phyloP scores from a whole-genome alignment of 1,140 invertebrate genomes.

The Leguminivora glycinivorella region DNA sequence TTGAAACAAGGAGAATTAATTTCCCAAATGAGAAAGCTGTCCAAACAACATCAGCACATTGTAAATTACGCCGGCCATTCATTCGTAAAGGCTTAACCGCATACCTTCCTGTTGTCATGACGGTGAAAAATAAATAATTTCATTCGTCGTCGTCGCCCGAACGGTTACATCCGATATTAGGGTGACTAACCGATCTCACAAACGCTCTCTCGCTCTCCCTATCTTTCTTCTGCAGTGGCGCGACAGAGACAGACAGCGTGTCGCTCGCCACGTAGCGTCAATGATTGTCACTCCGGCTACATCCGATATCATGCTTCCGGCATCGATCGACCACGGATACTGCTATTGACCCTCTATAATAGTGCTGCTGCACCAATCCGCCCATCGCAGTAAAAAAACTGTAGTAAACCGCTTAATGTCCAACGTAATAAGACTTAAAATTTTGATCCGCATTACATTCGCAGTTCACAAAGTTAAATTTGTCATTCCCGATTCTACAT shows the following conservation, averaged over 20 bases:
- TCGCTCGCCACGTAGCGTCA: too few relatives aligned
- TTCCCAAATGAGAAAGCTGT: conserved; percentile 22
- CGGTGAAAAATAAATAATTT: conserved; percentile 26
- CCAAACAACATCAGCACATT: conserved; percentile 25
- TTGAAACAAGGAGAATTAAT: conserved; percentile 7
- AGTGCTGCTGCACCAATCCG: conserved; percentile 47
- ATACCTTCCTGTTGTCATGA: conserved; percentile 25
- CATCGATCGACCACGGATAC: conserved; percentile 55
- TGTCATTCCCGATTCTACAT: not conserved
- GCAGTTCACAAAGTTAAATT: conserved; percentile 1
- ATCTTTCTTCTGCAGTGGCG: too few relatives aligned
- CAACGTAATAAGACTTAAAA: conserved; percentile 36
- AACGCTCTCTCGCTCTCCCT: too few relatives aligned
- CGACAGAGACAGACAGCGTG: too few relatives aligned
- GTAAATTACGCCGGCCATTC: conserved; percentile 20
- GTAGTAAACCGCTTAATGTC: conserved; percentile 32
- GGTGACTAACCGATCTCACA: too few relatives aligned
- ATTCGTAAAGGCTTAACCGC: conserved; percentile 18
- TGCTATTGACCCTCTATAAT: conserved; percentile 58
- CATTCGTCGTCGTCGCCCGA: conserved; percentile 36
- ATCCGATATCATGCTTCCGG: conserved; percentile 54
- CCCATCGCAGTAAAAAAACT: conserved; percentile 31
- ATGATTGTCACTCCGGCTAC: too few relatives aligned
- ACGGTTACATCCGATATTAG: conserved; percentile 50
- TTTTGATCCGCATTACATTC: conserved; percentile 23